These are phyloP conservation scores for Mycteria americana DNA, from an alignment of 2,797 vertebrate genomes.

Conservation along the genomic window DNA sequence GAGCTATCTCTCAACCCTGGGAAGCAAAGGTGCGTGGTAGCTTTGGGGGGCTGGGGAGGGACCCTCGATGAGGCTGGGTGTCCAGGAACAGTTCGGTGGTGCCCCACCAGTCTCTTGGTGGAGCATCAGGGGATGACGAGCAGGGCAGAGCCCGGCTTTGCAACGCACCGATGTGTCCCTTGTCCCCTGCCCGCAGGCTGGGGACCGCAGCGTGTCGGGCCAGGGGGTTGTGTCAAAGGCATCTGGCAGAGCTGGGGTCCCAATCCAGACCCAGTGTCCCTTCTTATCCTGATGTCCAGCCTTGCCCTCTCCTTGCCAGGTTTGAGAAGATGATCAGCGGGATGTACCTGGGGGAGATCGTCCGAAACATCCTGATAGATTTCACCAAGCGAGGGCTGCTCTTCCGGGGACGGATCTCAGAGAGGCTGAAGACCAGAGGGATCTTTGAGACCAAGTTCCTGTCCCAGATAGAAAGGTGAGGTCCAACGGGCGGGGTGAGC, in stretches of 20 bases:
- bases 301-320: slow-evolving; percentile 58
- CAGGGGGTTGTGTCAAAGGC: background rate
- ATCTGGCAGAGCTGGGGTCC: background rate
- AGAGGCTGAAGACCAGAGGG: slow-evolving; percentile 89
- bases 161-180: rapidly evolving
- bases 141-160: background rate
- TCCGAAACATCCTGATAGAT: slow-evolving; percentile 81
- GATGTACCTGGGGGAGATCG: slow-evolving; percentile 89
- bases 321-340: slow-evolving; percentile 99
- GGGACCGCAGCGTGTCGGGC: background rate
- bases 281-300: background rate
- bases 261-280: background rate
- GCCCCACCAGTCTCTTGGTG: background rate
- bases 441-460: slow-evolving; percentile 98
- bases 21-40: slow-evolving; percentile 85
- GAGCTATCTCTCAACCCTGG: slow-evolving; percentile 83
- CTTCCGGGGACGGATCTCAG: slow-evolving; percentile 89
- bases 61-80: rapidly evolving
- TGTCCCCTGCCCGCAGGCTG: rapidly evolving
- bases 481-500: background rate
- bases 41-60: background rate
- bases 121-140: background rate
- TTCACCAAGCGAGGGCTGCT: slow-evolving; percentile 90
- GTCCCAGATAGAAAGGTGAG: slow-evolving; percentile 95
- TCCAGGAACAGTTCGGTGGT: background rate